Percentiles rank a stretch among this genome's conserved stretches.
These are phyloP conservation scores for Myiopsitta monachus DNA, from an alignment of 2,113 vertebrate species.

Conservation along the genomic window DNA sequence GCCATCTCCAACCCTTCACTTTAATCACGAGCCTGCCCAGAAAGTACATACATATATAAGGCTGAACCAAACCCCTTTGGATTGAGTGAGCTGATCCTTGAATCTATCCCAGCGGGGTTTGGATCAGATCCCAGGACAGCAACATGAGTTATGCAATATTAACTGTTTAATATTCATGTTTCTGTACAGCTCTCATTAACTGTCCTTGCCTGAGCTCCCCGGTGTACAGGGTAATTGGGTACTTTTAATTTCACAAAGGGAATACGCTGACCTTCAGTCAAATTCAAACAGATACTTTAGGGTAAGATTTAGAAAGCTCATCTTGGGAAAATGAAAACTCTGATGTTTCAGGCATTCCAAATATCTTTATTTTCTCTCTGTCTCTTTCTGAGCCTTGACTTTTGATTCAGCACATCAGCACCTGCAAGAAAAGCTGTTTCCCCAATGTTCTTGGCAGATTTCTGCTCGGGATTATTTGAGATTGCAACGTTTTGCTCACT, in stretches of 20 bases:
- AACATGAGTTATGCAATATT: neutral
- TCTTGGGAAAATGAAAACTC: neutral
- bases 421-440: slow-evolving; percentile 31
- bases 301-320: neutral
- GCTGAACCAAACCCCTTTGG: neutral
- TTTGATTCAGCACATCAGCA: slow-evolving; percentile 22
- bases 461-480: neutral
- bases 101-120: accelerated
- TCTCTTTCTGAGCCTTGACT: neutral
- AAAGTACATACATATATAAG: accelerated
- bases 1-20: neutral
- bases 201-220: neutral
- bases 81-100: neutral
- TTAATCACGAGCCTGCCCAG: neutral
- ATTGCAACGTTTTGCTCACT: slow-evolving; percentile 13
- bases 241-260: neutral
- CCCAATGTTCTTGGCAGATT: neutral
- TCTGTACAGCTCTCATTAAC: neutral
- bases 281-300: neutral
- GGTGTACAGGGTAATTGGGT: neutral
- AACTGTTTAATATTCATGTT: neutral
- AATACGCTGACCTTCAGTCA: neutral
- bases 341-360: neutral
- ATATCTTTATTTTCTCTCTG: neutral
- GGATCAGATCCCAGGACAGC: neutral